phyloP scores from a whole-genome alignment of 30 jellyfish, hydroid and myxozoan species.

The Aurelia aurita region DNA sequence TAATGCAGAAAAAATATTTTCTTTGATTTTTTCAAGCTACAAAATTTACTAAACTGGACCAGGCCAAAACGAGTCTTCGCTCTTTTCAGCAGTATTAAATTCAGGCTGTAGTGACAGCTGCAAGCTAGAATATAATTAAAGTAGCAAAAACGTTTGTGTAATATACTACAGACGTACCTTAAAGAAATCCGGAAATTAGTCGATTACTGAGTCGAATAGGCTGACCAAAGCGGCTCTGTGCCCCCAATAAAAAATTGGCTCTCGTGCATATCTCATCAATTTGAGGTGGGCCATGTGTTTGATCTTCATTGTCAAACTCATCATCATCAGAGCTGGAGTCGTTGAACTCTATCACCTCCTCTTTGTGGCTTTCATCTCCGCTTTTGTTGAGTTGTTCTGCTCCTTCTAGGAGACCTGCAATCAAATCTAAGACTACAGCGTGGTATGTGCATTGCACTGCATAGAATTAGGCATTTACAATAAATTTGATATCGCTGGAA shows the following conservation, averaged over 20 bases:
- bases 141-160: neutral
- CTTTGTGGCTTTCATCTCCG: slow-evolving; percentile 41
- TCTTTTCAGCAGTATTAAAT: neutral
- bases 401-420: neutral
- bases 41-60: neutral
- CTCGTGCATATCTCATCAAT: slow-evolving; percentile 21
- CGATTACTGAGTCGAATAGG: slow-evolving; percentile 53
- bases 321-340: slow-evolving; percentile 45
- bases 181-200: slow-evolving; percentile 38
- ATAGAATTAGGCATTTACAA: too few species aligned
- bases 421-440: too few species aligned
- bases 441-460: too few species aligned
- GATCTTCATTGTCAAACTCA: slow-evolving; percentile 19
- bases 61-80: neutral
- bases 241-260: slow-evolving; percentile 29
- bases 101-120: neutral
- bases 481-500: too few species aligned
- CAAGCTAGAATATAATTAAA: neutral
- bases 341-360: slow-evolving; percentile 30
- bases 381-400: slow-evolving; percentile 16
- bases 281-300: slow-evolving; percentile 36
- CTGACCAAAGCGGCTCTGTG: slow-evolving; percentile 54
- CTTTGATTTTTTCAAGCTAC: neutral
- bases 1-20: neutral
- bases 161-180: slow-evolving; percentile 33